Evolutionary conservation across 1,140 invertebrate genomes (phyloP).

Genomic region (Drosophila tsacasi): DNA sequence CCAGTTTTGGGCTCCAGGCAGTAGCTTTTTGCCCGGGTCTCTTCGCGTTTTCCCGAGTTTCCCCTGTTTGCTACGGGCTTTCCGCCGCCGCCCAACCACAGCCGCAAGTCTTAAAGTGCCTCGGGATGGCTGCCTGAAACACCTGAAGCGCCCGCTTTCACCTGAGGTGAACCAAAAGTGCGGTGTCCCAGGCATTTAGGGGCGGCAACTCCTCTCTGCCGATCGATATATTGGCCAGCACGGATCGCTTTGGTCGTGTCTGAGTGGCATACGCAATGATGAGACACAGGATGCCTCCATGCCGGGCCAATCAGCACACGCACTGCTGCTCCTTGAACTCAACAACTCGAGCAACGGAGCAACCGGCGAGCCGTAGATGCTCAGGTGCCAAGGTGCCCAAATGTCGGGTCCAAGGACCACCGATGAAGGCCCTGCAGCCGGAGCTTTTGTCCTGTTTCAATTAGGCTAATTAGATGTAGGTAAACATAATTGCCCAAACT

Average conservation of each 20-base stretch:
- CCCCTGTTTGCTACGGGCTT: constrained; percentile 1
- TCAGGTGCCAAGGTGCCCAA: neutral
- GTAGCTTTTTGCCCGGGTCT: constrained; percentile 1
- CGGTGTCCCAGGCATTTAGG: constrained; percentile 37
- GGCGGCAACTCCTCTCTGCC: constrained; percentile 1
- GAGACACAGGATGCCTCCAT: constrained; percentile 11
- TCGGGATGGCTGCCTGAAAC: constrained; percentile 29
- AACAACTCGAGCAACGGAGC: neutral
- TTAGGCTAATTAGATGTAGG: constrained; percentile 79
- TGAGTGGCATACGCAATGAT: constrained; percentile 40
- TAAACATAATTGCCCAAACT: constrained; percentile 72
- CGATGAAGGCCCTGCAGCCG: constrained; percentile 24
- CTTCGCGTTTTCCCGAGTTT: neutral
- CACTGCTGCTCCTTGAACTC: constrained; percentile 14
- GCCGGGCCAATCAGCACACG: constrained; percentile 30
- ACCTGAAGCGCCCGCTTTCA: constrained; percentile 28
- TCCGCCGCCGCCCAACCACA: constrained; percentile 28
- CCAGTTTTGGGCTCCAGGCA: constrained; percentile 35
- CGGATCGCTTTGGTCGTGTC: constrained; percentile 10
- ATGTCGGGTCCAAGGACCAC: constrained; percentile 5
- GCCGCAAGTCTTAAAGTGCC: constrained; percentile 47
- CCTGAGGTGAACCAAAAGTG: constrained; percentile 27
- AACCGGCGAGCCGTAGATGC: neutral
- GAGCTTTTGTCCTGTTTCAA: constrained; percentile 72
- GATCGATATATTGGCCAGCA: constrained; percentile 48